Base-by-base conservation (phyloP, 2,797 vertebrate genomes). In the Pangasius mekongensis region DNA sequence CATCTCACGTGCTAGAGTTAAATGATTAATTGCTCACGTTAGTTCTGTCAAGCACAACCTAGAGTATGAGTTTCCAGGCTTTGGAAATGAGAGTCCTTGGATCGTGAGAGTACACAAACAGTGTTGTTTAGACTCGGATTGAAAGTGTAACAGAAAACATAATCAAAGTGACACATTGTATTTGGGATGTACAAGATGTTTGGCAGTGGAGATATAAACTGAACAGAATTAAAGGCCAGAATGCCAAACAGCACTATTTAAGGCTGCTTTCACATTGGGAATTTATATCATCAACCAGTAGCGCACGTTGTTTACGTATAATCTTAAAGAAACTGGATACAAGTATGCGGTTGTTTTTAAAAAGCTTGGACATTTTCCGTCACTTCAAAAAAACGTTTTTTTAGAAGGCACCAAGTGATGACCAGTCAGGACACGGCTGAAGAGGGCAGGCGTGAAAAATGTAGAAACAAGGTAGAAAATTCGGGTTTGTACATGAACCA, bases 21-120 rank as follows among this genome's bases (percentile, higher is more conserved):
- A 90, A 90, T 91, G 90, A 92, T 93, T 91, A 90, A 93, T 92
- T 86, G 87, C 88, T 84, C 85, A 80, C 69, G 85, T 90, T 90
- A 90, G 89, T 86, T 91, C 89, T 90, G 89, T 92, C 92, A 89
- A 90, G 91, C 87, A 87, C 84, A 78, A 89, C 69, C 87, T 27
- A 89, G 66, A 90, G 76, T 54, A 89, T 81, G 90, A 87, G 90
- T 85, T 90, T 88, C 87, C 87, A 87, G 71, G 66, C 88, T 91
- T 69, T 87, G 90, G 88, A 89, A 91, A 89, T 30, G 67, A 91
- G 85, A 89, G 85, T 89, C 91, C 89, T 91, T 91, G 89, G 88
- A 89, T 87, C 73, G 62, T 52, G 16, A 74, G 30, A 85, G 89
- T 67, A 89, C 90, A 91, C 67, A 89, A 80, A 69, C 30, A 82